Conservation (phyloP, 2,797 vertebrate species). For the Coilia nasus region DNA sequence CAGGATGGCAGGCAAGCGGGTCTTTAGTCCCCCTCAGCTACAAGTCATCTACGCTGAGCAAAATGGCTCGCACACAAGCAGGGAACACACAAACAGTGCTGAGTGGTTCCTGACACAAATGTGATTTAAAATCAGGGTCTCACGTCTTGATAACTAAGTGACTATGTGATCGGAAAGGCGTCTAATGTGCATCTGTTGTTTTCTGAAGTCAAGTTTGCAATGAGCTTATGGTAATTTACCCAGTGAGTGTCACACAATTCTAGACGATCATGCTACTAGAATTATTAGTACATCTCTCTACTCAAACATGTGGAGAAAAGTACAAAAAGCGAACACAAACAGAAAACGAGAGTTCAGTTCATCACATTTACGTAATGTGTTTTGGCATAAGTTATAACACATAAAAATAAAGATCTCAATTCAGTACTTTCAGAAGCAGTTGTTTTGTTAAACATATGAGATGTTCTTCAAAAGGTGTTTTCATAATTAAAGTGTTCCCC, state of each 20-base stretch:
- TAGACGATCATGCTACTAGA: not conserved
- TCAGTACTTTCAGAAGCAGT: conserved; percentile 1
- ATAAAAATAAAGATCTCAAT: not conserved
- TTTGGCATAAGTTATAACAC: conserved; percentile 15
- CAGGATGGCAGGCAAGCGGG: not conserved
- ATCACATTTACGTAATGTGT: conserved; percentile 8
- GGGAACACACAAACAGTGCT: not conserved
- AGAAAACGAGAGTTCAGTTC: not conserved
- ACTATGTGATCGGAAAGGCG: not conserved
- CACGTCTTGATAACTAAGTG: not conserved
- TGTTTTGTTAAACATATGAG: not conserved
- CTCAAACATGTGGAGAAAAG: not conserved
- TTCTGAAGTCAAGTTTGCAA: not conserved
- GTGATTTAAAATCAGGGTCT: not conserved
- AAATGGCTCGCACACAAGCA: not conserved
- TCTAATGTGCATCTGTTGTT: not conserved
- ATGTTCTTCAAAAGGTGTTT: not conserved
- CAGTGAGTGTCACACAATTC: not conserved
- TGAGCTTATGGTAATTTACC: not conserved
- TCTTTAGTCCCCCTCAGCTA: not conserved
- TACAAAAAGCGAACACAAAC: not conserved
- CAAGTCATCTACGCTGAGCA: not conserved
- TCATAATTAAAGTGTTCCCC: not conserved
- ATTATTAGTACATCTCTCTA: not conserved
- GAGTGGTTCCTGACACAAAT: not conserved